Evolutionary conservation across 2,797 vertebrate genomes (phyloP), one percentile per base, ranked within the genome.

Genomic region (Pseudomugil gertrudae): DNA sequence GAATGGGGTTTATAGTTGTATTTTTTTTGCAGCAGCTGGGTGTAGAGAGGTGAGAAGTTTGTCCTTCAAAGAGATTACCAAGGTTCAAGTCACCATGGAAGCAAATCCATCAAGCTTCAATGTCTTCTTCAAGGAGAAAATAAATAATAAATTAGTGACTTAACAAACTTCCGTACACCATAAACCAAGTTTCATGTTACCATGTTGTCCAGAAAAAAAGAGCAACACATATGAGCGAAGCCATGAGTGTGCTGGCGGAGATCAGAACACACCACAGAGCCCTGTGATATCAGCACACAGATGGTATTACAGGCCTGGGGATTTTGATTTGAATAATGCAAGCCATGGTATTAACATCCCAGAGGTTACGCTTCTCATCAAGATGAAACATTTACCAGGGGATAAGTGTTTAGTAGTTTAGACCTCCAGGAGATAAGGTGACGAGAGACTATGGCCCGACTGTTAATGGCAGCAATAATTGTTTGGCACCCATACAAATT

Each of bases 331-430:
- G 65, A 87, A 85, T 85, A 83, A 89, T 84, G 72, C 47, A 84
- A 45, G 66, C 17, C 9, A 8, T 15, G 69, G 76, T 56, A 59
- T 53, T 5, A 74, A 47, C 72, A 58, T 67, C 74, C 76, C 60
- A 2, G 61, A 72, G 80, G 83, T 85, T 74, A 74, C 70, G 56
- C 67, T 74, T 57, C 75, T 66, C 79, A 55, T 84, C 70, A 43
- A 43, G 63, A 74, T 88, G 62, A 91, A 90, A 86, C 74, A 84
- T 84, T 89, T 78, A 87, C 57, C 71, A 33, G 50, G 5, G 67
- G 70, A 40, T 57, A 50, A 76, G 69, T 54, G 47, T 78, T 84
- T 63, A 68, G 72, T 63, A 23, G 10, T 74, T 84, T 52, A 65
- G 66, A 65, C 76, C 68, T 62, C 24, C 35, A 26, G 63, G 63